Evolutionary conservation across 2,797 vertebrate genomes (phyloP), one percentile per base, ranked within the genome.

Genomic region (Darevskia mixta): DNA sequence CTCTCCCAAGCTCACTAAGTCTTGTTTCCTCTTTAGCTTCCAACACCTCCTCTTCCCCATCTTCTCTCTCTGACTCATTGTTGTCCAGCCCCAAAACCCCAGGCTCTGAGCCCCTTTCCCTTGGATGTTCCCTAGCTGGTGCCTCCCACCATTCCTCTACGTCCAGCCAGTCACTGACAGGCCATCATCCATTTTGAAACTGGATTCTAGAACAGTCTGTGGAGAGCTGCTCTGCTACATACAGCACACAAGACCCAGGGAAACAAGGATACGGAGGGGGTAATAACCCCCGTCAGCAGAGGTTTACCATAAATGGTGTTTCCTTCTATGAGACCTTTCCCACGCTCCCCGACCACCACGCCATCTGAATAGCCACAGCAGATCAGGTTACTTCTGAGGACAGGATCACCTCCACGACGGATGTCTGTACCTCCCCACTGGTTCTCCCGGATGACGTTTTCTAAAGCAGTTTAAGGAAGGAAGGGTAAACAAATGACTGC

Each of bases 361-460:
- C 98, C 98, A 0, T 98, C 98, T 0, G 98, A 99, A 93, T 98
- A 98, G 85, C 98, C 98, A 0, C 98, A 97, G 94, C 98, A 98
- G 95, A 99, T 99, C 93, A 98, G 97, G 96, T 99, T 99, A 95
- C 97, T 98, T 92, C 96, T 97, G 88, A 99, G 96, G 86, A 99
- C 66, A 0, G 98, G 98, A 91, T 99, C 96, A 0, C 97, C 98
- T 23, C 98, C 98, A 23, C 97, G 97, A 25, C 98, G 97, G 94
- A 99, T 99, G 94, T 99, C 98, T 8, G 97, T 98, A 0, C 98
- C 98, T 0, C 98, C 98, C 98, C 98, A 98, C 89, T 99, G 98
- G 94, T 99, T 99, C 95, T 99, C 97, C 76, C 97, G 97, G 93
- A 99, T 99, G 78, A 99, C 95, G 3, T 99, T 99, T 93, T 98